phyloP scores from a whole-genome alignment of 2,888 invertebrate species.

The Lacanobia wlatinum region DNA sequence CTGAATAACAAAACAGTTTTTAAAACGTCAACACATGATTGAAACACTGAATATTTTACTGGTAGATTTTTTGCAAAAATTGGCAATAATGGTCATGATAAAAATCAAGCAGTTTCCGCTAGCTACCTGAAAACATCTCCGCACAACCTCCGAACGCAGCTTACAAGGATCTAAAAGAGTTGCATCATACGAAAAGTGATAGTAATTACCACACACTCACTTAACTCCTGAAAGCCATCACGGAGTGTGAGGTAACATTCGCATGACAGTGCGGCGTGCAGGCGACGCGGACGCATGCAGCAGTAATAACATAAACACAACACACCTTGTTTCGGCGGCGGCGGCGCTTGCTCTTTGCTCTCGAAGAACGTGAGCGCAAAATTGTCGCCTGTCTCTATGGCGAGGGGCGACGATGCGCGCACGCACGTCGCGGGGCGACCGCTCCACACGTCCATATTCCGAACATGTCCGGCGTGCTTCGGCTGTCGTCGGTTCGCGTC shows the following conservation, averaged over 20 bases:
- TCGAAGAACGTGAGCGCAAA: conserved; percentile 96
- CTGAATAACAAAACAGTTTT: conserved; percentile 53
- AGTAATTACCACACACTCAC: conserved; percentile 21
- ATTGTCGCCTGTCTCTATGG: conserved; percentile 94
- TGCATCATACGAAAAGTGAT: conserved; percentile 31
- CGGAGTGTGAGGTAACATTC: conserved; percentile 56
- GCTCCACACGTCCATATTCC: conserved; percentile 94
- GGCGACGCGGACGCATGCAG: conserved; percentile 53
- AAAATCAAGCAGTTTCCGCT: conserved; percentile 10
- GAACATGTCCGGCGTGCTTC: conserved; percentile 80
- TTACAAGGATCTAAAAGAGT: conserved; percentile 9
- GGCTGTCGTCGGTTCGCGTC: conserved; percentile 77
- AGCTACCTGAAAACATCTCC: neutral
- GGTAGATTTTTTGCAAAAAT: conserved; percentile 12
- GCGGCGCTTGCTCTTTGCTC: conserved; percentile 89
- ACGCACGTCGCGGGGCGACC: conserved; percentile 92
- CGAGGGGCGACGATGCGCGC: conserved; percentile 91
- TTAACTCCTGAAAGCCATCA: conserved; percentile 19
- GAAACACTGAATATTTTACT: conserved; percentile 36
- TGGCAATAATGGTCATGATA: neutral
- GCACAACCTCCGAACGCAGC: neutral
- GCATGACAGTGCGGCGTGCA: conserved; percentile 43
- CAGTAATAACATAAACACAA: conserved; percentile 64
- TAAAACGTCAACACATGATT: conserved; percentile 23
- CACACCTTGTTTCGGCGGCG: conserved; percentile 84